phyloP scores from a whole-genome alignment of 2,797 vertebrate species.

The Myiothlypis coronata region DNA sequence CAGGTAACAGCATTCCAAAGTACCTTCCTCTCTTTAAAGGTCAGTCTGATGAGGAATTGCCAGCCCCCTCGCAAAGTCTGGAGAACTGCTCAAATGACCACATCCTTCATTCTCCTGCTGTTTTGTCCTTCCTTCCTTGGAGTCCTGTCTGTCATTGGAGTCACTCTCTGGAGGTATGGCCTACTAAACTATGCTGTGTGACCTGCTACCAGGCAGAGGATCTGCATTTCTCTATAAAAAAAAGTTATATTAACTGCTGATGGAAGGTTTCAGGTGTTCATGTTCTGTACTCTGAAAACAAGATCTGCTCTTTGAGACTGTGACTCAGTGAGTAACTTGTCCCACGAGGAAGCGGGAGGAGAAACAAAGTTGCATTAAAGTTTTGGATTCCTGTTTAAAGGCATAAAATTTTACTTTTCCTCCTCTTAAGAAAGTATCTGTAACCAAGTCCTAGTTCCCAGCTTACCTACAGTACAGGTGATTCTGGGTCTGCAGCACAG shows the following conservation, averaged over 20 bases:
- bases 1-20: not conserved
- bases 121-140: slow-evolving; percentile 91
- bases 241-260: not conserved
- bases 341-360: not conserved
- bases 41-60: slow-evolving; percentile 90
- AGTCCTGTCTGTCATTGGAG: slow-evolving; percentile 80
- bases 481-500: not conserved
- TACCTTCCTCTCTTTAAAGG: slow-evolving; percentile 63
- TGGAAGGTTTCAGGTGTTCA: not conserved
- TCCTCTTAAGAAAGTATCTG: not conserved
- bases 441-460: not conserved
- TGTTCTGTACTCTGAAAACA: not conserved
- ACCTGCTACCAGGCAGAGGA: not conserved
- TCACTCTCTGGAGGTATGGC: slow-evolving; percentile 89
- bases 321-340: not conserved
- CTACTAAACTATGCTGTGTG: not conserved
- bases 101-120: slow-evolving; percentile 86
- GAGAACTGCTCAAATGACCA: slow-evolving; percentile 93
- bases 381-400: not conserved
- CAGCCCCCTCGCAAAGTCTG: slow-evolving; percentile 86
- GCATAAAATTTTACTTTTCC: not conserved
- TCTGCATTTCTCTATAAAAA: not conserved
- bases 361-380: not conserved
- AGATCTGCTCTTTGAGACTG: accelerated
- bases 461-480: not conserved